A percentile compares a stretch with the other conserved stretches of the same genome.
Evolutionary conservation across 2,888 invertebrate species (phyloP).

Genomic region (Agrochola litura): DNA sequence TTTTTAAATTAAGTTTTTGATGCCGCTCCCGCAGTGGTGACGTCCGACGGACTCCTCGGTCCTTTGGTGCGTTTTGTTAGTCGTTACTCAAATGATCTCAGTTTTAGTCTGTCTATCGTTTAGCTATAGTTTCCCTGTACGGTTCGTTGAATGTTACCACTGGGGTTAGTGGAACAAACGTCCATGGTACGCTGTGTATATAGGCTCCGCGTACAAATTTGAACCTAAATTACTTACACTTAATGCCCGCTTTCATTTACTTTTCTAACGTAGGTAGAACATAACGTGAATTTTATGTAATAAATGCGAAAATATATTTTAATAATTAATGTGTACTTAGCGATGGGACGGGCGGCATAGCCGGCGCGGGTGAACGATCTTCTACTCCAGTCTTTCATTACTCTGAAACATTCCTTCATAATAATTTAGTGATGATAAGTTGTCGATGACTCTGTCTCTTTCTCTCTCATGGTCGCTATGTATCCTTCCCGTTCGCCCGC

Average conservation of each 20-base stretch:
- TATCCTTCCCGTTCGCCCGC: conserved; percentile 83
- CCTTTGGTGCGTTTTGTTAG: conserved; percentile 66
- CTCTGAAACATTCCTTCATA: conserved; percentile 60
- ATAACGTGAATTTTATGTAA: conserved; percentile 91
- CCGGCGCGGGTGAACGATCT: conserved; percentile 87
- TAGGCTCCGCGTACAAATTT: conserved; percentile 89
- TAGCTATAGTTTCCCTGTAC: conserved; percentile 70
- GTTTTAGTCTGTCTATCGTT: conserved; percentile 74
- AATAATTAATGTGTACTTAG: conserved; percentile 90
- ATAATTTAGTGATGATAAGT: conserved; percentile 56
- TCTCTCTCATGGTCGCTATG: conserved; percentile 56
- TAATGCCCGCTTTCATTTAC: conserved; percentile 88
- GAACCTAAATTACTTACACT: conserved; percentile 87
- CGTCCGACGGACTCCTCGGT: conserved; percentile 69
- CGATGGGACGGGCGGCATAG: conserved; percentile 88
- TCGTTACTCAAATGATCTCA: conserved; percentile 80
- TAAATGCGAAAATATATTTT: conserved; percentile 91
- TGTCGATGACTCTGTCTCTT: conserved; percentile 56
- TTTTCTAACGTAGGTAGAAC: conserved; percentile 90
- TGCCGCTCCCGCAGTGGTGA: conserved; percentile 80
- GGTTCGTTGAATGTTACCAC: conserved; percentile 75
- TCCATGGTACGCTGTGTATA: conserved; percentile 90
- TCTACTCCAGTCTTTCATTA: conserved; percentile 53
- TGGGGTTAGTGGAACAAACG: conserved; percentile 85
- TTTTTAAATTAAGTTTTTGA: conserved; percentile 87